These are phyloP conservation scores for Sinelater perroti DNA, from an alignment of 2,888 invertebrate species.

Conservation along the genomic window DNA sequence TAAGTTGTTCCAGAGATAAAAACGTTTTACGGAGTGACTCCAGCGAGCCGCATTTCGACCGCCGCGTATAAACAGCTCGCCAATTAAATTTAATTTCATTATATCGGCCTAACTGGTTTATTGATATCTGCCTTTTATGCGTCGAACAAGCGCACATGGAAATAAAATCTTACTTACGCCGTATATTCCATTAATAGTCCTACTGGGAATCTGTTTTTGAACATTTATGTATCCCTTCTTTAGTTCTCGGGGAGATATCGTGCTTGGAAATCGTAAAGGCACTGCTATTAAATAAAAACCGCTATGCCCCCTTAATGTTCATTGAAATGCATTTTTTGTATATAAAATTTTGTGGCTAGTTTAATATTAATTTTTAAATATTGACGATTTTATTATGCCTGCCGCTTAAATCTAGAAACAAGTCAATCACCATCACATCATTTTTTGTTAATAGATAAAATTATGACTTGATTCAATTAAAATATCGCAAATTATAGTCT, in stretches of 20 bases:
- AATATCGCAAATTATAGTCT: too few relatives aligned
- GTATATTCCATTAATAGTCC: slow-evolving; percentile 17
- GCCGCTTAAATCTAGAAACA: too few relatives aligned
- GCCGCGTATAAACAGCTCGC: slow-evolving; percentile 38
- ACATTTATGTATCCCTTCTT: slow-evolving; percentile 17
- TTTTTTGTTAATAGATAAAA: too few relatives aligned
- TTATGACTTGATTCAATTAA: too few relatives aligned
- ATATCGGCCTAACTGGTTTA: slow-evolving; percentile 45
- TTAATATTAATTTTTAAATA: too few relatives aligned
- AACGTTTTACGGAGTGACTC: slow-evolving; percentile 46
- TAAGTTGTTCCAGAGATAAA: slow-evolving; percentile 47
- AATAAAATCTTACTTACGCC: slow-evolving; percentile 17
- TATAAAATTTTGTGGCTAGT: too few relatives aligned
- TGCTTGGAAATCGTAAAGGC: slow-evolving; percentile 22
- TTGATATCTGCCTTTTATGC: slow-evolving; percentile 29
- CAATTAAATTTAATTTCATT: slow-evolving; percentile 55
- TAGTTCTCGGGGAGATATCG: slow-evolving; percentile 18
- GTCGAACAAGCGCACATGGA: slow-evolving; percentile 1
- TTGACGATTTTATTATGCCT: too few relatives aligned
- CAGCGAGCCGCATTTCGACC: slow-evolving; percentile 41
- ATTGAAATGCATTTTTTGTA: too few relatives aligned
- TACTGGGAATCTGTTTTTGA: slow-evolving; percentile 12
- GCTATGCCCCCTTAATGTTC: too few relatives aligned
- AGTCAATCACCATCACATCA: too few relatives aligned
- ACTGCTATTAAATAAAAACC: slow-evolving; percentile 11